A percentile compares a stretch with the other conserved stretches of the same genome.
Evolutionary conservation across 53 echinoderm and acorn worm species (phyloP).

Genomic region (Arbacia lixula): DNA sequence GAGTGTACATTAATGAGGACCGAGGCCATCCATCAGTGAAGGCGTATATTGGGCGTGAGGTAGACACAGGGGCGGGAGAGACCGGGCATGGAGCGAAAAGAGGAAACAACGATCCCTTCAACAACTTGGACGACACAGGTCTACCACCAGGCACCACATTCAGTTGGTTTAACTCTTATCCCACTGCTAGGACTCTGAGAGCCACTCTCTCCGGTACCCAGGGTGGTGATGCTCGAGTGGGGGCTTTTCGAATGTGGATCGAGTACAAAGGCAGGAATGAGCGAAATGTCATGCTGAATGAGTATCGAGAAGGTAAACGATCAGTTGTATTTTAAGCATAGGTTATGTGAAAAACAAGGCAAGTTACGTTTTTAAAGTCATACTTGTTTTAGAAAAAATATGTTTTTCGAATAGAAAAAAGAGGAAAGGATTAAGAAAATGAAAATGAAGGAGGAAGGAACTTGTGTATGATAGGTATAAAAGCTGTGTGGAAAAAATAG

Average conservation of each 20-base stretch:
- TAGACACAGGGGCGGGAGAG: slow-evolving; percentile 49
- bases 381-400: too few relatives aligned
- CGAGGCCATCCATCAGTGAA: background rate
- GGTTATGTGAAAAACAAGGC: too few relatives aligned
- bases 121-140: background rate
- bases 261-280: slow-evolving; percentile 18
- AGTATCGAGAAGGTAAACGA: slow-evolving; percentile 34
- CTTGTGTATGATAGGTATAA: background rate
- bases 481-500: background rate
- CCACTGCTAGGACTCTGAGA: background rate
- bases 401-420: background rate
- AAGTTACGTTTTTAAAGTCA: too few relatives aligned
- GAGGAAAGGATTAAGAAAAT: background rate
- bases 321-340: too few relatives aligned
- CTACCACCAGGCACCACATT: slow-evolving; percentile 7
- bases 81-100: slow-evolving; percentile 38
- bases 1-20: slow-evolving; percentile 9
- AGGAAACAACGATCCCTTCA: too few relatives aligned
- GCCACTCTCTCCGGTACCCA: background rate
- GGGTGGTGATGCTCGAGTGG: slow-evolving; percentile 11
- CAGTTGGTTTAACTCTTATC: background rate
- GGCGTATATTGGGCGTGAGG: slow-evolving; percentile 37
- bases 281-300: slow-evolving; percentile 15
- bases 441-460: background rate
- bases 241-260: slow-evolving; percentile 16